Evolutionary conservation across 2,888 invertebrate genomes (phyloP).

Genomic region (Mythimna pallens): DNA sequence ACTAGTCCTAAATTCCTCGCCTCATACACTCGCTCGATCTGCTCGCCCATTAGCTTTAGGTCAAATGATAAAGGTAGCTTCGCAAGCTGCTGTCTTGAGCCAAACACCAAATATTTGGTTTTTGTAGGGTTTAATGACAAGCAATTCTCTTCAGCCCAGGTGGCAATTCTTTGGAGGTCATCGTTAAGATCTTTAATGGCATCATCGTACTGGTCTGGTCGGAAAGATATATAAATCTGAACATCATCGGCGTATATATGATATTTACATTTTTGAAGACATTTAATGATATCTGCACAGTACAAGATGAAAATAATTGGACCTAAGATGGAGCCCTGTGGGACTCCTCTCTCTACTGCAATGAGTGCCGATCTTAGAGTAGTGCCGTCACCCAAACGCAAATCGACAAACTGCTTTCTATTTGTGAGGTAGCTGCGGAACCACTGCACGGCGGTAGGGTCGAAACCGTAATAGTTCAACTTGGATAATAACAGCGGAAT

Average conservation of each 20-base stretch:
- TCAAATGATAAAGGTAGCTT: background rate
- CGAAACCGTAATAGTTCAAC: too few species aligned
- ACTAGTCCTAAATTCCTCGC: too few species aligned
- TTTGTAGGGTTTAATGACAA: background rate
- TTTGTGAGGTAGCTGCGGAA: background rate
- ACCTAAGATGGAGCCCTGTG: background rate
- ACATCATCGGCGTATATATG: background rate
- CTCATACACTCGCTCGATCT: background rate
- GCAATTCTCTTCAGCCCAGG: too few species aligned
- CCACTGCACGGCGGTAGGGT: background rate
- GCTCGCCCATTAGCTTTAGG: background rate
- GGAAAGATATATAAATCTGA: background rate
- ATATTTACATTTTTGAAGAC: background rate
- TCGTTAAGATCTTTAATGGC: too few species aligned
- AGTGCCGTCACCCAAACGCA: constrained; percentile 2
- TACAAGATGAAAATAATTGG: background rate
- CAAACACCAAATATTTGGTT: constrained; percentile 3
- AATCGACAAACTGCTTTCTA: background rate
- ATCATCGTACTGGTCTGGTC: background rate
- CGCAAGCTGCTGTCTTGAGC: background rate
- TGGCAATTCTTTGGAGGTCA: background rate
- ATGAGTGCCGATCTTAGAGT: background rate
- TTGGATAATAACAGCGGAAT: too few species aligned
- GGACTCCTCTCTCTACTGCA: background rate
- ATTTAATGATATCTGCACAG: background rate